Evolutionary conservation across 2,797 vertebrate genomes (phyloP).

Genomic region (Neopelma chrysocephalum): DNA sequence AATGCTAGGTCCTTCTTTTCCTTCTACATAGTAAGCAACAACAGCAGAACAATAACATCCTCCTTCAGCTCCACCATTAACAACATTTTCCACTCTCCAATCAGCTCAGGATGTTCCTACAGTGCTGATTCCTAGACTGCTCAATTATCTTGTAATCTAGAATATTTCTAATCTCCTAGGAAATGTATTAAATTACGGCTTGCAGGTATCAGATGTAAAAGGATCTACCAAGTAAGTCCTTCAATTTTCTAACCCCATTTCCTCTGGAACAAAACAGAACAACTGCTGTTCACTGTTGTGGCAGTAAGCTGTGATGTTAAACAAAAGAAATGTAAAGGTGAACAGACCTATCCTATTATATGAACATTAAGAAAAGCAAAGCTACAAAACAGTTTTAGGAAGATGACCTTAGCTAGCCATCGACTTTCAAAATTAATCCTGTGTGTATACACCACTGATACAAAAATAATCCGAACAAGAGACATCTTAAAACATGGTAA

Average conservation of each 20-base stretch:
- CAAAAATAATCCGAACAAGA: neutral
- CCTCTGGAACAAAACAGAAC: neutral
- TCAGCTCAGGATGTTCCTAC: neutral
- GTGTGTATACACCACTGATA: neutral
- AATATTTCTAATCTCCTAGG: constrained; percentile 33
- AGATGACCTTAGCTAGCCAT: neutral
- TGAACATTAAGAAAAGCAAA: neutral
- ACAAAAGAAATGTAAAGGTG: neutral
- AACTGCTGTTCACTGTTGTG: neutral
- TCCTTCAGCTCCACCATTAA: neutral
- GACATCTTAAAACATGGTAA: neutral
- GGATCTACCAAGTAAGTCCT: neutral
- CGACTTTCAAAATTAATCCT: neutral
- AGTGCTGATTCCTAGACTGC: neutral
- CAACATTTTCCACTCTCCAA: constrained; percentile 14
- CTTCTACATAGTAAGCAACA: neutral
- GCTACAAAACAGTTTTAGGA: neutral
- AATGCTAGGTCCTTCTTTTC: neutral
- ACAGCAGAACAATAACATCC: neutral
- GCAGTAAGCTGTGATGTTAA: neutral
- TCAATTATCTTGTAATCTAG: constrained; percentile 62
- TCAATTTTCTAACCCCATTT: neutral
- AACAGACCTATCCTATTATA: neutral
- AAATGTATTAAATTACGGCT: constrained; percentile 39
- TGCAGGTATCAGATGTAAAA: constrained; percentile 19